These are phyloP conservation scores for Drosophila willistoni DNA, from an alignment of 1,140 invertebrate species.

Conservation along the genomic window DNA sequence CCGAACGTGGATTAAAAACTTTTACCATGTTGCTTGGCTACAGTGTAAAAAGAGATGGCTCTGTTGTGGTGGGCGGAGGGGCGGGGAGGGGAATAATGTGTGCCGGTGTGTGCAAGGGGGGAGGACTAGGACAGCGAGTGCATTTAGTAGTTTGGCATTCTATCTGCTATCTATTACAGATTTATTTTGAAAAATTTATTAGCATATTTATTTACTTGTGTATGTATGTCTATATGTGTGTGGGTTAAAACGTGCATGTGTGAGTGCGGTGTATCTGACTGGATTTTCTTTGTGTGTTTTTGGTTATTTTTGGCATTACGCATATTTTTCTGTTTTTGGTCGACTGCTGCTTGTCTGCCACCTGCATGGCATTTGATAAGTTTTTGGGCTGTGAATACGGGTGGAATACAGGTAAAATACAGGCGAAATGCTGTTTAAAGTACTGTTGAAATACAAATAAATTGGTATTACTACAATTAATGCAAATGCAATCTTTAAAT, in stretches of 20 bases:
- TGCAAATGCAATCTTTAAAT: neutral
- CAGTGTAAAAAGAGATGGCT: conserved; percentile 48
- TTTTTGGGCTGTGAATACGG: conserved; percentile 25
- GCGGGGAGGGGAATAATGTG: neutral
- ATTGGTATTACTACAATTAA: neutral
- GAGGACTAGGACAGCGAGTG: too few species aligned
- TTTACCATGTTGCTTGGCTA: conserved; percentile 72
- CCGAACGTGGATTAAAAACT: conserved; percentile 79
- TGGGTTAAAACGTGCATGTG: conserved; percentile 8
- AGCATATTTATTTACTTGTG: conserved; percentile 79
- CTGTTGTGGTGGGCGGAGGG: neutral
- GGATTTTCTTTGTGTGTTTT: conserved; percentile 53
- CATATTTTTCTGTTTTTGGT: conserved; percentile 47
- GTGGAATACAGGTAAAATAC: neutral
- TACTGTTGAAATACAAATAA: neutral
- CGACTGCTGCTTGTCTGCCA: conserved; percentile 24
- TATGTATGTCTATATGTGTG: conserved; percentile 9
- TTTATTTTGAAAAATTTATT: conserved; percentile 81
- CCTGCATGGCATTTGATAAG: conserved; percentile 45
- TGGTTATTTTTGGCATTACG: conserved; percentile 75
- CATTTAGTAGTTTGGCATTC: conserved; percentile 65
- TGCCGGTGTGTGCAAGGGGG: neutral
- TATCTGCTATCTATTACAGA: conserved; percentile 78
- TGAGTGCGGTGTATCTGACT: conserved; percentile 38
- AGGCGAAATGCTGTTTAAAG: neutral